Evolutionary conservation across 2,797 vertebrate species (phyloP), one percentile per base, ranked within the genome.

Genomic region (Furcifer pardalis): DNA sequence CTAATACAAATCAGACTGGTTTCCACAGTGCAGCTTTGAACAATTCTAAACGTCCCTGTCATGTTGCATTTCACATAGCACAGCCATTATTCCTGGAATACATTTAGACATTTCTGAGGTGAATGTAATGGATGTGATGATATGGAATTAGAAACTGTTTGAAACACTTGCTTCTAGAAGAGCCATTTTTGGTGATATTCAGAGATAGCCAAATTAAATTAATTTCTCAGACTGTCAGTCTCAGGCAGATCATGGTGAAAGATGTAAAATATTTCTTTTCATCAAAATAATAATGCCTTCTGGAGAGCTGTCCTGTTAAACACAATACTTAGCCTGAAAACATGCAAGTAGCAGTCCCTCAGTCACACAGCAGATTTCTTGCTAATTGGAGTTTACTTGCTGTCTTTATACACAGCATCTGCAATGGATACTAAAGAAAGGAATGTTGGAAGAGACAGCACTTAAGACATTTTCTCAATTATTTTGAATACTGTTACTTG

Each of bases 151-250:
- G 85, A 92, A 92, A 85, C n/a, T 0, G 46, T 88, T 90, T 90
- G 84, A 84, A 84, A 82, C 52, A 82, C 66, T 88, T 88, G 23
- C 69, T 93, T 87, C 86, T 83, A 30, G 3, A 81, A 85, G 80
- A 88, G 44, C 49, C 80, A 66, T 30, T 30, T 77, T 89, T 85
- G 46, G 71, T 88, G 82, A 93, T 87, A 91, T 35, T 86, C 71
- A 84, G 84, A 92, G 93, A 92, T 79, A 82, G 83, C 83, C 83
- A 87, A 79, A 79, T 89, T 87, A 84, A 92, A 86, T 94, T 92
- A 94, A 93, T 87, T 92, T 91, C 72, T 91, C 82, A 91, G 69
- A 32, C 84, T 91, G 80, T 91, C 93, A 90, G 72, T 81, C 86
- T 82, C 86, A 19, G 66, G 81, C 49, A 88, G 82, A 88, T 87